phyloP scores from a whole-genome alignment of 2,113 vertebrate genomes.

The Gallinago media region DNA sequence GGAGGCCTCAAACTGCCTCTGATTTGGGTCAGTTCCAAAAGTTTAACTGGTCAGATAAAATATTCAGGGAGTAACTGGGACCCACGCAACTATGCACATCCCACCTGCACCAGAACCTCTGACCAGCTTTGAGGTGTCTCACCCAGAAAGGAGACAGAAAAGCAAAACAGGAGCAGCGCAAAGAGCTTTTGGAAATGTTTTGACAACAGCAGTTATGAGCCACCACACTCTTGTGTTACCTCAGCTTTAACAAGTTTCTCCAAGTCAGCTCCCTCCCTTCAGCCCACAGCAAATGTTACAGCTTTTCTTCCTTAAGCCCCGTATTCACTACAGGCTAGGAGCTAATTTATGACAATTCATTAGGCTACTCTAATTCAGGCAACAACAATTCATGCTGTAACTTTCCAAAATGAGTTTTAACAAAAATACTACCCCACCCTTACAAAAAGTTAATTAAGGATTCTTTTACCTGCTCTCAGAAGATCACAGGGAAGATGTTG shows the following conservation, averaged over 20 bases:
- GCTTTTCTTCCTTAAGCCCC: background rate
- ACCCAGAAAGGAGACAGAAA: background rate
- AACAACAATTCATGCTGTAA: background rate
- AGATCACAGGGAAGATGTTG: slow-evolving; percentile 41
- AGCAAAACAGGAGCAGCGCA: background rate
- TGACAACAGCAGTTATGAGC: background rate
- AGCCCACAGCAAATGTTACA: background rate
- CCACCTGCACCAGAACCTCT: background rate
- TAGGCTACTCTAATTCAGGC: background rate
- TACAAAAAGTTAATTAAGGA: slow-evolving; percentile 46
- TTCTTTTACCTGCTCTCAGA: slow-evolving; percentile 7
- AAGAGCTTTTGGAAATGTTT: background rate
- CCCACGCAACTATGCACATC: fast-evolving
- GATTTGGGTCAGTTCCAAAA: background rate
- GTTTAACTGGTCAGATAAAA: background rate
- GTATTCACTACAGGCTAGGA: background rate
- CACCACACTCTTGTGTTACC: background rate
- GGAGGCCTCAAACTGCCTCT: background rate
- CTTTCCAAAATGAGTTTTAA: background rate
- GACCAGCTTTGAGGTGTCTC: background rate
- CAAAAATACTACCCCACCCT: slow-evolving; percentile 13
- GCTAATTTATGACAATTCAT: slow-evolving; percentile 30
- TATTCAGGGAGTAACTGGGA: background rate
- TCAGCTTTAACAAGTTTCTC: background rate
- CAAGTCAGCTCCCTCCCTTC: background rate